Evolutionary conservation across 30 jellyfish, hydroid and myxozoan species (phyloP), one percentile per base, ranked within the genome.

Genomic region (Cassiopea andromeda): DNA sequence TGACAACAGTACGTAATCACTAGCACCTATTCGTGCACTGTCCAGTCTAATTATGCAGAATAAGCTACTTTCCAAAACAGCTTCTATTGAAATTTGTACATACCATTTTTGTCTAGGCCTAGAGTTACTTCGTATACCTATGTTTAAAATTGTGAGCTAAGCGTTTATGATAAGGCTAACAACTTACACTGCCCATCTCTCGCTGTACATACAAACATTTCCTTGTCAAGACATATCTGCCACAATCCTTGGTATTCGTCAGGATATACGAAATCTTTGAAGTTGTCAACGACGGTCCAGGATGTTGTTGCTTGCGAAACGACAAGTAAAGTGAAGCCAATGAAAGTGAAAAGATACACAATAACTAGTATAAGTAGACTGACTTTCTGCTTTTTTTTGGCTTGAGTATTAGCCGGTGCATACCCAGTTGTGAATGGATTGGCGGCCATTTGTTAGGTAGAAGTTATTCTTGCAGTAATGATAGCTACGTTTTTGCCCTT

Each of bases 211-310:
- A 75, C 92, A 38, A 77, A 79, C 58, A 46, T 81, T 70, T 75
- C 90, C n/a, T 84, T 84, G 49, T 91, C 93, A 49, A 2, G 69
- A 80, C 97, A 91, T 46, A 46, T 46, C 80, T 84, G 90, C 97
- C 97, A 91, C 47, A 91, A 81, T 18, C 97, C 97, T 48, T 80
- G 91, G 59, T 91, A 91, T 64, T 91, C 97, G 48, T 91, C 97
- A 2, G 92, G 92, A 57, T 81, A 79, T 19, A 91, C 90, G 78
- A 68, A 73, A 49, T 91, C 92, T 60, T 84, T 91, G 78, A 54
- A 83, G 64, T 91, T 69, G 90, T 91, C 97, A 18, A 70, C 85
- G 80, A 91, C 71, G 10, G 92, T 83, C 97, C 97, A 91, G 2
- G 97, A 91, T 46, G 87, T 85, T 7, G 97, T 91, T 45, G 93